These are phyloP conservation scores for Eupeodes luniger DNA, from an alignment of 2,888 invertebrate genomes.

Conservation along the genomic window DNA sequence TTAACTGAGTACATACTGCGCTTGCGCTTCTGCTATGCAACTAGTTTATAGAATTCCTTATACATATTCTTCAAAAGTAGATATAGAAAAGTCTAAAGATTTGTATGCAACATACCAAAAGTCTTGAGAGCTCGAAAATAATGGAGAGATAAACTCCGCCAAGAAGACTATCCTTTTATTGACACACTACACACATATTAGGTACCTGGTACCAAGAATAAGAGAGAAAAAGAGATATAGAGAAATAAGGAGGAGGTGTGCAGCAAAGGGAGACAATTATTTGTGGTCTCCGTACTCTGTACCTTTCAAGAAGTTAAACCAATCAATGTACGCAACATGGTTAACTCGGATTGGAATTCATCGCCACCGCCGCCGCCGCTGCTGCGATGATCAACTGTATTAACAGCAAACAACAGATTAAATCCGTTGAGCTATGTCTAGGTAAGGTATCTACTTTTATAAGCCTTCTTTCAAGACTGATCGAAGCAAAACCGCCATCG, in stretches of 20 bases:
- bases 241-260: background rate
- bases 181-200: slow-evolving; percentile 59
- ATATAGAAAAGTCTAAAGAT: slow-evolving; percentile 11
- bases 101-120: slow-evolving; percentile 38
- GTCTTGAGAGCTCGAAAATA: slow-evolving; percentile 49
- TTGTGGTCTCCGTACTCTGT: slow-evolving; percentile 44
- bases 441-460: background rate
- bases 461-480: background rate
- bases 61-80: slow-evolving; percentile 7
- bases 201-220: background rate
- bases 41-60: slow-evolving; percentile 51
- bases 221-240: no score
- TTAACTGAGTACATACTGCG: no score
- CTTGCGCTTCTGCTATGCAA: slow-evolving; percentile 19
- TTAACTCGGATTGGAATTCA: slow-evolving; percentile 74
- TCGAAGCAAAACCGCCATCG: background rate
- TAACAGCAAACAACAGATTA: slow-evolving; percentile 68
- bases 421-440: slow-evolving; percentile 37
- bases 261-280: slow-evolving; percentile 8
- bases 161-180: slow-evolving; percentile 71
- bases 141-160: slow-evolving; percentile 76
- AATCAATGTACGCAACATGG: slow-evolving; percentile 76
- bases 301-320: slow-evolving; percentile 44
- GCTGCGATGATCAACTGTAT: slow-evolving; percentile 72
- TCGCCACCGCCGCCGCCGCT: slow-evolving; percentile 29